phyloP scores from a whole-genome alignment of 2,888 invertebrate species.

The Willowsia nigromaculata region DNA sequence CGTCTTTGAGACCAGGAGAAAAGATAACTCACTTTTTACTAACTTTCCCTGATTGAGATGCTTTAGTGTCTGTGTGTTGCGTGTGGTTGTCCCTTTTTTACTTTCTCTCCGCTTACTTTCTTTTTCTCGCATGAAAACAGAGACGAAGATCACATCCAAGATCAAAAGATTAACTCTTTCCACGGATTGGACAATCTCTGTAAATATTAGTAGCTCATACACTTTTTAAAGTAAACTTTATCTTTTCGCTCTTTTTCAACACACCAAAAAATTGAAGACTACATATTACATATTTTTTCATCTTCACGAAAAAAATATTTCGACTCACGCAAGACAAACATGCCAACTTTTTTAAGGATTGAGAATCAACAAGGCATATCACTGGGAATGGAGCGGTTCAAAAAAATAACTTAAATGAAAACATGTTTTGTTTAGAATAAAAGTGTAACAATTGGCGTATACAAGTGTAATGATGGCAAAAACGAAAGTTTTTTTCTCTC shows the following conservation, averaged over 20 bases:
- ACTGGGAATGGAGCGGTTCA: no score
- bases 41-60: slow-evolving; percentile 1
- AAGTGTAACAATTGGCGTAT: no score
- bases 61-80: background rate
- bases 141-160: background rate
- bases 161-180: slow-evolving; percentile 1
- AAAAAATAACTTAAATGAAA: no score
- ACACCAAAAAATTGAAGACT: background rate
- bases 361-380: no score
- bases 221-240: background rate
- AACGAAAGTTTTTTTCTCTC: no score
- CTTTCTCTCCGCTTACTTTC: background rate
- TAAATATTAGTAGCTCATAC: background rate
- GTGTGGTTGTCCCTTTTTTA: background rate
- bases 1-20: background rate
- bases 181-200: no score
- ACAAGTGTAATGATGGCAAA: no score
- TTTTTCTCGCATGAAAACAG: background rate
- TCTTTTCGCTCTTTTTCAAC: background rate
- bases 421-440: no score
- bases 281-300: background rate
- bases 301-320: background rate
- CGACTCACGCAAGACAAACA: no score
- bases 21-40: background rate
- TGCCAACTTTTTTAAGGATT: no score